Conservation (phyloP, 2,113 vertebrate species). For the Pao palembangensis region DNA sequence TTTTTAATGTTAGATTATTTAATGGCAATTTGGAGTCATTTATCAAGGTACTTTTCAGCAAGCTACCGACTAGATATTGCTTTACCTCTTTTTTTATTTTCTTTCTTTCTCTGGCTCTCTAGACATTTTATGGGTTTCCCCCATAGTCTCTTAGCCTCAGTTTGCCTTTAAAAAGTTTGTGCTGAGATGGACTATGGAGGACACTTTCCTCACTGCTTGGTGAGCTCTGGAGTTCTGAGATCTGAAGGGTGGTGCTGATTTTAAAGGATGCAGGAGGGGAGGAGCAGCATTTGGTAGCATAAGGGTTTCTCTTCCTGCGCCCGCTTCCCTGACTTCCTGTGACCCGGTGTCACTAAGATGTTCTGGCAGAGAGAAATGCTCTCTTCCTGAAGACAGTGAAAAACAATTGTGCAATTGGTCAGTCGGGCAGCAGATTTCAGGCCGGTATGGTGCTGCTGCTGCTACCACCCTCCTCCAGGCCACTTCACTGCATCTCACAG, state of each 20-base stretch:
- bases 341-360: slow-evolving; percentile 46
- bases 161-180: slow-evolving; percentile 67
- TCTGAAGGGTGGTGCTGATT: slow-evolving; percentile 52
- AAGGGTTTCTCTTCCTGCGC: slow-evolving; percentile 44
- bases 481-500: slow-evolving; percentile 20
- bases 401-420: slow-evolving; percentile 42
- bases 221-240: slow-evolving; percentile 68
- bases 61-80: slow-evolving; percentile 50
- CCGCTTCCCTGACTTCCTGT: slow-evolving; percentile 54
- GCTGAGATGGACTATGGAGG: slow-evolving; percentile 49
- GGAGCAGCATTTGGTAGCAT: slow-evolving; percentile 37
- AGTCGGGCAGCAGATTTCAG: slow-evolving; percentile 35
- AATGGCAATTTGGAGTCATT: slow-evolving; percentile 95
- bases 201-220: slow-evolving; percentile 67
- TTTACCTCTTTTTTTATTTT: slow-evolving; percentile 73
- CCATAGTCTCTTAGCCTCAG: slow-evolving; percentile 41
- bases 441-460: slow-evolving; percentile 28
- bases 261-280: slow-evolving; percentile 39
- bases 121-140: slow-evolving; percentile 49
- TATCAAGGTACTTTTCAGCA: slow-evolving; percentile 86
- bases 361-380: slow-evolving; percentile 36
- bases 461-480: slow-evolving; percentile 38
- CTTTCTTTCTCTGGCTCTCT: slow-evolving; percentile 60
- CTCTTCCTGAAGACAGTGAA: slow-evolving; percentile 30
- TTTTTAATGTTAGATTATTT: slow-evolving; percentile 94